Evolutionary conservation across 2,888 invertebrate species (phyloP), one percentile per base, ranked within the genome.

Genomic region (Alloscopus bannaensis): DNA sequence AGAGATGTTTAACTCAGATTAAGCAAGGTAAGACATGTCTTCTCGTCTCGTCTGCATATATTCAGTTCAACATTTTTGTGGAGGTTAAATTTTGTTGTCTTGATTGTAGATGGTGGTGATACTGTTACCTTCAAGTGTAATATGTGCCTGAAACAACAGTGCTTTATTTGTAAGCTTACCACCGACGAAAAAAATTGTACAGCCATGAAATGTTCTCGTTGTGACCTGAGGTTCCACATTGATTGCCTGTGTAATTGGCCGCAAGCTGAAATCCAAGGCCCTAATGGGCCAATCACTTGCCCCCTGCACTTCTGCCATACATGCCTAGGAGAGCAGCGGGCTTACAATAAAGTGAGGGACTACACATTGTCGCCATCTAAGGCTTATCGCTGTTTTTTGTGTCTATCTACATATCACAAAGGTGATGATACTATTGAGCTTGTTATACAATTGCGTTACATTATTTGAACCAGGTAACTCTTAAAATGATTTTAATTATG

Each of bases 251-350:
- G 50, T 6, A 52, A 64, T 22, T 85, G 82, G 82, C 85, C 85
- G 1, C 85, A 85, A 50, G 82, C 84, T 3, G 82, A 80, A 31
- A 69, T 85, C 26, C 81, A 82, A 24, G 83, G 84, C 0, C 75
- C 79, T 1, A 20, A 47, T 26, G 84, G 85, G 2, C 80, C 82
- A 0, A 82, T 85, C 1, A 84, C 75, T 1, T 85, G 85, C 42
- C 85, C 85, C 2, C 16, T 75, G 1, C 85, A 85, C 20, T 85
- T 82, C 31, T 85, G 85, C 47, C 85, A 85, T 47, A 81, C 82
- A 0, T 85, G 85, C 52, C 66, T 81, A 6, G 83, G 80, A 1
- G 85, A 85, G 45, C 84, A 85, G n/a, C 47, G 70, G 11, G 72
- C 80, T n/a, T 60, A 62, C 8, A 60, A 66, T 16, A 81, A 81